These are phyloP conservation scores for Lochmaea crataegi DNA, from an alignment of 2,888 invertebrate genomes.

Conservation along the genomic window DNA sequence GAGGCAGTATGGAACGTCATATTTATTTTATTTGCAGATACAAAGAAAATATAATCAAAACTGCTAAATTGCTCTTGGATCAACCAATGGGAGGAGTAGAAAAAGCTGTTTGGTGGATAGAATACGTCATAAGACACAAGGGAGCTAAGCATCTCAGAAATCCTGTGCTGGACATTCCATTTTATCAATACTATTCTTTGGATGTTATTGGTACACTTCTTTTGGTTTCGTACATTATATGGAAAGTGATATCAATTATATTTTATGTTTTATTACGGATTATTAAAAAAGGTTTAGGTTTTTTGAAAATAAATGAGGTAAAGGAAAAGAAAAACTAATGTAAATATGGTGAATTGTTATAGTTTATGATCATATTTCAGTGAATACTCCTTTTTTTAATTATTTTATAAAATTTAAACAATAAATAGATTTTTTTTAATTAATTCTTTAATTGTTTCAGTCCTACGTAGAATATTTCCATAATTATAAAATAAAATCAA, in stretches of 20 bases:
- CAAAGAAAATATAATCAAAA: conserved; percentile 44
- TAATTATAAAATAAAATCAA: too few relatives aligned
- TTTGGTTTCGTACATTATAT: conserved; percentile 1
- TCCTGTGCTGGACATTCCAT: conserved; percentile 47
- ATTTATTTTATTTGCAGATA: conserved; percentile 48
- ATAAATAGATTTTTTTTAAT: too few relatives aligned
- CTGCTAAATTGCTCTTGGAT: conserved; percentile 48
- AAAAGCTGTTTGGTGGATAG: conserved; percentile 57
- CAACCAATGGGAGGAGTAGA: conserved; percentile 54
- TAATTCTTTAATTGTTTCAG: too few relatives aligned
- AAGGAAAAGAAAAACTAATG: neutral
- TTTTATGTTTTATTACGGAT: neutral
- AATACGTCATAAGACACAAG: conserved; percentile 55
- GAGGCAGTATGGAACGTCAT: too few relatives aligned
- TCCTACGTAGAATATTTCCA: too few relatives aligned
- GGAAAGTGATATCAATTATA: neutral
- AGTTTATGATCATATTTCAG: too few relatives aligned
- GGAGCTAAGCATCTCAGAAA: conserved; percentile 51
- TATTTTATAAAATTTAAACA: too few relatives aligned
- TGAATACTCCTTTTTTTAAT: too few relatives aligned
- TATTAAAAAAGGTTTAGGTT: neutral
- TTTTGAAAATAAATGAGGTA: neutral
- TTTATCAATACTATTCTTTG: conserved; percentile 52
- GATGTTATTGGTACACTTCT: conserved; percentile 46
- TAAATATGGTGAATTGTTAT: too few relatives aligned